Evolutionary conservation across 1,140 invertebrate species (phyloP).

Genomic region (Manduca sexta): DNA sequence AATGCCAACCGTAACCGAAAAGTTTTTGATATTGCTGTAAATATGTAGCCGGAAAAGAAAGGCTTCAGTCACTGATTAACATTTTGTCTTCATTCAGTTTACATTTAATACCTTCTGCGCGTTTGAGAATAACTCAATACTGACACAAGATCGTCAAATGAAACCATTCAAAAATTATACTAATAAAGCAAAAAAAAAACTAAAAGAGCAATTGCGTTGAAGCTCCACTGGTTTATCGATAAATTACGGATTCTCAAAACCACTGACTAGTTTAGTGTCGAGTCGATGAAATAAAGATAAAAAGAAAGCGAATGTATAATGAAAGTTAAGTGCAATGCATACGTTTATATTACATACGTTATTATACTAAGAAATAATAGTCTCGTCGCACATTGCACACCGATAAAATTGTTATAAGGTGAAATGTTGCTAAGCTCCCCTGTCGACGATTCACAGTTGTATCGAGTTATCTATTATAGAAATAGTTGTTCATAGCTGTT

Average conservation of each 20-base stretch:
- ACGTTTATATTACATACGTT: too few relatives aligned
- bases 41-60: constrained; percentile 6
- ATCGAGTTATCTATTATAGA: not conserved
- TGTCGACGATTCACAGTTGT: too few relatives aligned
- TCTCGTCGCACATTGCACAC: constrained; percentile 11
- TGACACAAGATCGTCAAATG: constrained; percentile 5
- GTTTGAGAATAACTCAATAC: constrained; percentile 1
- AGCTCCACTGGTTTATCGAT: constrained; percentile 28
- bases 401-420: constrained; percentile 6
- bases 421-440: constrained; percentile 54
- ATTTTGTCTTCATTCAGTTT: constrained; percentile 17
- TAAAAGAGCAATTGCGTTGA: constrained; percentile 40
- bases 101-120: constrained; percentile 36
- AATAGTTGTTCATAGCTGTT: constrained; percentile 1
- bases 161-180: constrained; percentile 36
- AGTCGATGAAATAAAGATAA: constrained; percentile 18
- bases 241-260: constrained; percentile 41
- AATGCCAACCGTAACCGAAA: constrained; percentile 35
- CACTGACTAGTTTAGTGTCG: constrained; percentile 55
- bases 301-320: too few relatives aligned
- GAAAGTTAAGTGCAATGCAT: too few relatives aligned
- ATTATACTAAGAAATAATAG: too few relatives aligned
- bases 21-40: not conserved
- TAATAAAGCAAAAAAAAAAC: constrained; percentile 28
- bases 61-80: constrained; percentile 26